phyloP scores from a whole-genome alignment of 2,888 invertebrate genomes.

The Apocheima hispidaria region DNA sequence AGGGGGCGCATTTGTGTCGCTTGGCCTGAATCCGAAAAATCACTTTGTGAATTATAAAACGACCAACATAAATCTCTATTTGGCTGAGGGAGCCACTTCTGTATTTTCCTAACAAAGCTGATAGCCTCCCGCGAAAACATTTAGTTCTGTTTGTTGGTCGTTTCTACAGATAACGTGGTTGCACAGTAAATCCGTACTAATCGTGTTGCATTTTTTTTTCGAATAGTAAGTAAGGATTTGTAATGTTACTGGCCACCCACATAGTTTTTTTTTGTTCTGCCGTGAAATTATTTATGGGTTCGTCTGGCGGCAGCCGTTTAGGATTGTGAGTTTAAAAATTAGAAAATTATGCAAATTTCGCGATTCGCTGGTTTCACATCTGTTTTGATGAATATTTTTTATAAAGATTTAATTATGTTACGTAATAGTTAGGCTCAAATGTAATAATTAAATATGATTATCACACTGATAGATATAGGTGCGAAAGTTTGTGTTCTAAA shows the following conservation, averaged over 20 bases:
- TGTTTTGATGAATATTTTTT: constrained; percentile 3
- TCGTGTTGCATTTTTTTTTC: constrained; percentile 44
- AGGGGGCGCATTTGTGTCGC: constrained; percentile 66
- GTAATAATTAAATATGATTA: too few species aligned
- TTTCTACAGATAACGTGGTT: neutral
- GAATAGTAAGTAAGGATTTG: constrained; percentile 9
- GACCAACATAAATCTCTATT: neutral
- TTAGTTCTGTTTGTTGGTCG: neutral
- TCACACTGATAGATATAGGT: too few species aligned
- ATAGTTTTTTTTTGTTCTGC: constrained; percentile 46
- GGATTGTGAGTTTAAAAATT: constrained; percentile 40
- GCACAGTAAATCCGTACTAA: constrained; percentile 34
- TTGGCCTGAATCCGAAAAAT: constrained; percentile 47
- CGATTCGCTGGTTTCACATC: constrained; percentile 24
- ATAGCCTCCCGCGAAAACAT: neutral
- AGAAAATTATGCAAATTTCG: constrained; percentile 31
- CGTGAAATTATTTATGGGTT: constrained; percentile 67
- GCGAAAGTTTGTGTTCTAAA: too few species aligned
- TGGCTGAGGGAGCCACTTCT: neutral
- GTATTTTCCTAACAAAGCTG: neutral
- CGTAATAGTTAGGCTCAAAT: neutral
- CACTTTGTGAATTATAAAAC: neutral
- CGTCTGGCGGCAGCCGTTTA: constrained; percentile 57
- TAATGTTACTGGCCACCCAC: constrained; percentile 67
- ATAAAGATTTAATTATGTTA: neutral